phyloP scores from a whole-genome alignment of 2,113 vertebrate genomes.

The Puntigrus tetrazona region DNA sequence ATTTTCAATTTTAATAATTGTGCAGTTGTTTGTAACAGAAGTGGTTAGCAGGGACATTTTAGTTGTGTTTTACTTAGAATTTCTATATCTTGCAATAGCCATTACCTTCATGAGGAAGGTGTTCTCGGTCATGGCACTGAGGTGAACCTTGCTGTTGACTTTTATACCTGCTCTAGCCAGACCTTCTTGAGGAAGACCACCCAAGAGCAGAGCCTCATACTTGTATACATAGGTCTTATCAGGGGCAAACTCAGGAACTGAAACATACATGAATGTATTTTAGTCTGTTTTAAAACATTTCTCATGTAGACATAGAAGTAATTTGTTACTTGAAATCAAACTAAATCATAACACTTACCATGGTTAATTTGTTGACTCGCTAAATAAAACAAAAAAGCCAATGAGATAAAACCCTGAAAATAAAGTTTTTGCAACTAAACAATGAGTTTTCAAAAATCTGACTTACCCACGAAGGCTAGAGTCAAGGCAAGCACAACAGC shows the following conservation, averaged over 20 bases:
- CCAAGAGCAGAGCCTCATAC: slow-evolving; percentile 76
- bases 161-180: slow-evolving; percentile 74
- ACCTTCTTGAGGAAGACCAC: slow-evolving; percentile 74
- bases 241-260: slow-evolving; percentile 75
- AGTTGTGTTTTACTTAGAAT: neutral
- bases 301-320: neutral
- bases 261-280: slow-evolving; percentile 68
- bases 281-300: neutral
- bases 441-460: neutral
- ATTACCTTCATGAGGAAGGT: slow-evolving; percentile 62
- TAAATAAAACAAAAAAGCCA: slow-evolving; percentile 39
- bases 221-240: slow-evolving; percentile 72
- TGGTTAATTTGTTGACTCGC: slow-evolving; percentile 60
- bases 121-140: slow-evolving; percentile 63
- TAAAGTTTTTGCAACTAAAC: neutral
- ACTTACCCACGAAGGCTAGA: slow-evolving; percentile 83
- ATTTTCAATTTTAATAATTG: neutral
- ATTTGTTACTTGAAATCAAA: neutral
- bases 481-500: slow-evolving; percentile 74
- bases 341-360: slow-evolving; percentile 47
- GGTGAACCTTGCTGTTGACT: slow-evolving; percentile 73
- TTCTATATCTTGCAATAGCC: neutral
- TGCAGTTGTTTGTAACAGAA: neutral
- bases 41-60: neutral
- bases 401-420: neutral